phyloP scores from a whole-genome alignment of 2,113 vertebrate species.

The Centropus unirufus region DNA sequence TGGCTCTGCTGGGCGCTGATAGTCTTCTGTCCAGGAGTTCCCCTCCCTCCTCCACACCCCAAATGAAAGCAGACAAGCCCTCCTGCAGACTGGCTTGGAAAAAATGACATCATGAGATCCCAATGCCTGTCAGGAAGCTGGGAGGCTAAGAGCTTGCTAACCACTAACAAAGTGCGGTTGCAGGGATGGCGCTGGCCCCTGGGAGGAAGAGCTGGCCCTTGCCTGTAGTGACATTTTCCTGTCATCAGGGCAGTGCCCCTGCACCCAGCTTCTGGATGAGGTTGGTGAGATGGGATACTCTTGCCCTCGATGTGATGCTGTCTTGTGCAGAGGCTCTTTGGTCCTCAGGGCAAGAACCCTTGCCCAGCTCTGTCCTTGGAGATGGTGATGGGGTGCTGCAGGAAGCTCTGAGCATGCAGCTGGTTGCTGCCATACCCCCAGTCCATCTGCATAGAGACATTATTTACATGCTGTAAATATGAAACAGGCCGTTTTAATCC shows the following conservation, averaged over 20 bases:
- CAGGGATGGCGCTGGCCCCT: not conserved
- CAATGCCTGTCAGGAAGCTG: constrained; percentile 31
- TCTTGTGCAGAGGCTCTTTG: not conserved
- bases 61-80: constrained; percentile 23
- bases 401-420: not conserved
- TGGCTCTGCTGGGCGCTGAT: not conserved
- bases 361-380: not conserved
- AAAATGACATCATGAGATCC: constrained; percentile 54
- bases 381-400: not conserved
- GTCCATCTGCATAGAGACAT: fast-evolving
- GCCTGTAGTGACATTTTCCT: not conserved
- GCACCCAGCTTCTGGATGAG: not conserved
- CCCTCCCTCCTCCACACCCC: not conserved
- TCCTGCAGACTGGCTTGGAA: constrained; percentile 13
- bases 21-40: not conserved
- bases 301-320: not conserved
- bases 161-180: not conserved
- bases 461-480: not conserved
- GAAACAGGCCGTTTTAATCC: not conserved
- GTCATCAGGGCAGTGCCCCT: not conserved
- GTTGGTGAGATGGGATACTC: not conserved
- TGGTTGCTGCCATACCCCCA: not conserved
- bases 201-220: not conserved
- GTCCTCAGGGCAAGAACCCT: not conserved
- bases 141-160: not conserved